These are phyloP conservation scores for Apamea monoglypha DNA, from an alignment of 2,888 invertebrate species.

Conservation along the genomic window DNA sequence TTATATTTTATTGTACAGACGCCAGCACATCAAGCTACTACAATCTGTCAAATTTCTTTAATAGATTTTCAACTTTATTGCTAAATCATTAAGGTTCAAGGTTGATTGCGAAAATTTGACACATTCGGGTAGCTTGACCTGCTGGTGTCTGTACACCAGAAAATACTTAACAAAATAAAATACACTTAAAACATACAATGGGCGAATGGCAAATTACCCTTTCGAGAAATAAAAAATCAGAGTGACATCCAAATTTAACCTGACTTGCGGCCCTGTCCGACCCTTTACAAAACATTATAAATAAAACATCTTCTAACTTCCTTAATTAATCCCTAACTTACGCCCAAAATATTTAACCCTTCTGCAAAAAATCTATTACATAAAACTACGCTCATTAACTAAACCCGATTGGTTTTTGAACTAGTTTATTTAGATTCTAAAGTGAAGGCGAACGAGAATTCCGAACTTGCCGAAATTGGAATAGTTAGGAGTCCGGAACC, in stretches of 20 bases:
- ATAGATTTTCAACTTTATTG: no score
- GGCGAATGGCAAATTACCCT: not conserved
- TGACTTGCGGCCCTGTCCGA: not conserved
- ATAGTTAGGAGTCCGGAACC: conserved; percentile 57
- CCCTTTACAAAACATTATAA: not conserved
- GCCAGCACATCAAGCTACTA: no score
- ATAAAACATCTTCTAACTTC: conserved; percentile 25
- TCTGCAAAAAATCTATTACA: conserved; percentile 48
- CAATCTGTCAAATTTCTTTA: no score
- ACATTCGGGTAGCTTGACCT: no score
- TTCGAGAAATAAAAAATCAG: no score
- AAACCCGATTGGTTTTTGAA: conserved; percentile 59
- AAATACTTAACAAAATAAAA: not conserved
- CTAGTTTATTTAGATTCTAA: conserved; percentile 64
- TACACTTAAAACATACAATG: not conserved
- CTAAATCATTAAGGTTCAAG: no score
- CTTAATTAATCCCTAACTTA: conserved; percentile 43
- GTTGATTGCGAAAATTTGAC: no score
- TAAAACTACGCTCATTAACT: conserved; percentile 62
- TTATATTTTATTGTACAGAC: no score
- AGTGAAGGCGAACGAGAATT: conserved; percentile 62
- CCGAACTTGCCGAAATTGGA: conserved; percentile 67
- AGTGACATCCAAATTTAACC: not conserved
- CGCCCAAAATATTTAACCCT: conserved; percentile 31
- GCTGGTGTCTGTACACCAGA: no score